Evolutionary conservation across 2,113 vertebrate species (phyloP), one percentile per base, ranked within the genome.

Genomic region (Chionomys nivalis): DNA sequence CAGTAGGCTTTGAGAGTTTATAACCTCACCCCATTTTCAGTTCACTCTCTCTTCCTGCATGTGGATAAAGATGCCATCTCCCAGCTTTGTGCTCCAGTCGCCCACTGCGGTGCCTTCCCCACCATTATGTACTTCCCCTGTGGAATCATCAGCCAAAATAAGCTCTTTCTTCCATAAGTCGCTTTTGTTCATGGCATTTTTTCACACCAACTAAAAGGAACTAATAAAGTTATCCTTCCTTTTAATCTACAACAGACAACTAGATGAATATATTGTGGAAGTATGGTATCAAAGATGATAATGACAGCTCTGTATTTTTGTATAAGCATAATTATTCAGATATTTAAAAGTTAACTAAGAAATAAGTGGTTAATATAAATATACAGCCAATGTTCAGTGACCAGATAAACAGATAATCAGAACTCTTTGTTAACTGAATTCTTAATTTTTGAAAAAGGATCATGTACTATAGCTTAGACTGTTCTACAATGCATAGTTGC

Each of bases 211-310:
- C 52, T 82, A 58, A 58, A 82, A n/a, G 11, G 58, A 82, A 13
- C 49, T 81, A 81, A 81, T n/a, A 39, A 11, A 39, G 79, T 58
- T 83, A 42, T 23, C 68, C 44, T 95, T 83, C 76, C 58, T 90
- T 72, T 82, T 93, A 65, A 95, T 83, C 47, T 47, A 49, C 39
- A 82, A 75, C 4, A 88, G 70, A 78, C 65, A 93, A 93, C 52
- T 31, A 79, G n/a, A 86, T 49, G 39, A 26, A 5, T 1, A 65
- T 65, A 42, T 65, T 65, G 39, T 85, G 58, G 39, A 28, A 42
- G 39, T 65, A 44, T 33, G 16, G 19, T 44, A 36, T 65, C 39
- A 85, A 65, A 31, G 26, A 33, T 42, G 23, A 61, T 85, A 11
- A 82, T 61, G 23, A 44, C 3, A 65, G 39, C 14, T 65, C 65